Base-by-base conservation (phyloP, 2,113 vertebrate species). In the Syngnathus floridae region DNA sequence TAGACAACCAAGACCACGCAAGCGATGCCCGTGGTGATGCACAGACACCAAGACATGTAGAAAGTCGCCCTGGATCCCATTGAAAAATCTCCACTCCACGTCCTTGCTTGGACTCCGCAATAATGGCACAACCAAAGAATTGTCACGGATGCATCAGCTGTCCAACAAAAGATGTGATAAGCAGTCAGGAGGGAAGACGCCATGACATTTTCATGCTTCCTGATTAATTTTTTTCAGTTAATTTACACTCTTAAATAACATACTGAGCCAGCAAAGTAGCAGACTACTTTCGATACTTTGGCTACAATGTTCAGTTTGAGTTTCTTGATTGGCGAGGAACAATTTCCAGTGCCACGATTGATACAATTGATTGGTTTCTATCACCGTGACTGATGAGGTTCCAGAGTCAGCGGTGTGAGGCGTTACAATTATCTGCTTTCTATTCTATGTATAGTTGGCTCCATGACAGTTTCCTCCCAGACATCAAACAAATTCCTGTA, bases 21-120 rank as follows among this genome's bases (percentile, higher is more conserved):
- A 62, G 75, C 56, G 51, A 73, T 41, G 41, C 70, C 64, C 64
- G 69, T 3, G 21, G 35, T 14, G 45, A 81, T 37, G 3, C 56
- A 37, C 60, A 68, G 41, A 3, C 8, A 19, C 14, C 14, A 73
- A 51, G 58, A 7, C 38, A 35, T 1, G 4, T 66, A 66, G 64
- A 78, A 70, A 4, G 7, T 36, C 64, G 9, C 41, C 0, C 36
- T 11, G 10, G 57, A 5, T 36, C 12, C 51, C 74, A 64, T 64
- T 8, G 26, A 0, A 35, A 16, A 46, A 35, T 12, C 7, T 11
- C 21, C 54, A 35, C 26, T 35, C 54, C 4, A 7, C 26, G 6
- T 35, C 13, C 26, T 56, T 14, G n/a, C 40, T 41, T 2, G n/a
- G 38, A 41, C n/a, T 21, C 12, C 13, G 6, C 21, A 13, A 26